These are phyloP conservation scores for Parascotia fuliginaria DNA, from an alignment of 2,888 invertebrate species.

Conservation along the genomic window DNA sequence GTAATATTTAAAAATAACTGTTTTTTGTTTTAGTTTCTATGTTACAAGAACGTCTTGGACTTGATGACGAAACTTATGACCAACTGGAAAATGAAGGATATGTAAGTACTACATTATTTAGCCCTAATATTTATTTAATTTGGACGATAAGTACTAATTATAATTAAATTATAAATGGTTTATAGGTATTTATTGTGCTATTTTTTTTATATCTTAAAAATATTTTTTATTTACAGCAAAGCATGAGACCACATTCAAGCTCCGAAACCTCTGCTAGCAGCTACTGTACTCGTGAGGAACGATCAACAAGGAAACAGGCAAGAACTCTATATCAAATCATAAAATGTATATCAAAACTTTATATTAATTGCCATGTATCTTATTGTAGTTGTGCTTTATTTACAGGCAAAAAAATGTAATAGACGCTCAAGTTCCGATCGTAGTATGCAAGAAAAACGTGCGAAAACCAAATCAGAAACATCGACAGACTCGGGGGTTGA, in stretches of 20 bases:
- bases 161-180: too few relatives aligned
- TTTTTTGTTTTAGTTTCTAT: constrained; percentile 31
- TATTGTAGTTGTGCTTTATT: neutral
- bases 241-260: neutral
- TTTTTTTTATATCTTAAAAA: neutral
- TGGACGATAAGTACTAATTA: too few relatives aligned
- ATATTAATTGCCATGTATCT: too few relatives aligned
- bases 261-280: neutral
- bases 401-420: constrained; percentile 12
- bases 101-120: neutral
- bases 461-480: constrained; percentile 9
- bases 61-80: constrained; percentile 12
- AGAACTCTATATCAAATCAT: neutral
- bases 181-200: too few relatives aligned
- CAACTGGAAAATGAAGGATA: constrained; percentile 3
- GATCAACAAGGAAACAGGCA: neutral
- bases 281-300: neutral
- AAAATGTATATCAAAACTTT: too few relatives aligned
- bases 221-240: neutral
- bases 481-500: constrained; percentile 18
- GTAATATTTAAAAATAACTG: neutral
- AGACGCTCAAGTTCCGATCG: neutral
- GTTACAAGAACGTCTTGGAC: constrained; percentile 21
- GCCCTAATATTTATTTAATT: too few relatives aligned
- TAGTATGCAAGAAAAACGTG: constrained; percentile 9